phyloP scores from a whole-genome alignment of 2,888 invertebrate genomes.

The Nebria brevicollis region DNA sequence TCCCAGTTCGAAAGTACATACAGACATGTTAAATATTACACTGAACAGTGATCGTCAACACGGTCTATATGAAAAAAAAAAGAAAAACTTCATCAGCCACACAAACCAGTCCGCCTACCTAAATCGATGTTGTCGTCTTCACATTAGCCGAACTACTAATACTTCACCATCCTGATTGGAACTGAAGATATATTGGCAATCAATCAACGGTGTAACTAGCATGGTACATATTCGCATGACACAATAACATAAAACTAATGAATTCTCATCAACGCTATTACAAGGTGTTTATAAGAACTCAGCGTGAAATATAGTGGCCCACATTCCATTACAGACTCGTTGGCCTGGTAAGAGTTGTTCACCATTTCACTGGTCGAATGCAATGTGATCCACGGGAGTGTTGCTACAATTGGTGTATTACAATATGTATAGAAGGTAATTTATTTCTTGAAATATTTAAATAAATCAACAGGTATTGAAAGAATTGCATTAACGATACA shows the following conservation, averaged over 20 bases:
- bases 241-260: conserved; percentile 28
- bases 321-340: conserved; percentile 1
- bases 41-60: conserved; percentile 24
- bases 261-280: conserved; percentile 27
- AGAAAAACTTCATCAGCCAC: background rate
- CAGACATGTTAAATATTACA: conserved; percentile 29
- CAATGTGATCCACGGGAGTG: background rate
- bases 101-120: conserved; percentile 31
- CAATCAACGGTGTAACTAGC: conserved; percentile 19
- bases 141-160: conserved; percentile 1
- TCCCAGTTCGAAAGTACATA: conserved; percentile 10
- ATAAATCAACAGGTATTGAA: background rate
- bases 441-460: background rate
- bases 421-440: background rate
- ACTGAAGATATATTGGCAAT: conserved; percentile 19
- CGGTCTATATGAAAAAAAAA: background rate
- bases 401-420: conserved; percentile 3
- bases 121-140: background rate
- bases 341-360: background rate
- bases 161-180: conserved; percentile 15
- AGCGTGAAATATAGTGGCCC: conserved; percentile 2
- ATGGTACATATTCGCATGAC: conserved; percentile 5
- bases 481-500: background rate
- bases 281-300: conserved; percentile 31
- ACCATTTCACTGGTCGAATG: background rate